Evolutionary conservation across 2,888 invertebrate species (phyloP), one percentile per base, ranked within the genome.

Genomic region (Agonopterix subpropinquella): DNA sequence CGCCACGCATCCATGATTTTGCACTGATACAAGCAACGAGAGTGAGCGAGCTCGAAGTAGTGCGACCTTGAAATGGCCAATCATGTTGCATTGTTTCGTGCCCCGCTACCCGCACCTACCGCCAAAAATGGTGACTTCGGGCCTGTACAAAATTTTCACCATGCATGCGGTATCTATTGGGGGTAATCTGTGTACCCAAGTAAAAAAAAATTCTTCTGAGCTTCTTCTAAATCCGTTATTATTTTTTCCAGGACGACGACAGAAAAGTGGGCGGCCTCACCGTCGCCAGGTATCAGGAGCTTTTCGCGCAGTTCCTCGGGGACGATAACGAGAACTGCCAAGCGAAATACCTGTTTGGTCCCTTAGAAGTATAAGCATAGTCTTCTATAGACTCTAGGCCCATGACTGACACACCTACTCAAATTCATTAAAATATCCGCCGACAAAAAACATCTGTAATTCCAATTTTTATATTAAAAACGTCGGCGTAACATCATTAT

Each of bases 271-370:
- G 95, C 28, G 95, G 95, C 4, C 82, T 96, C 44, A 94, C 93
- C 2, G 73, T 95, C 52, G 90, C 93, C 4, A 90, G 95, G 70
- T 96, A 95, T 72, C 94, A 95, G 74, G 95, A 95, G 73, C 88
- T 95, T 2, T 96, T 95, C 73, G 94, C 95, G 0, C 92, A 94
- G 76, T 95, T 94, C 83, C 89, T 95, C 53, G 94, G 95, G 18
- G 94, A 95, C 75, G 91, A 92, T 39, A 92, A 91, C 58, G 94
- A 94, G 50, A 90, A 92, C 61, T 92, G 92, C 67, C 90, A 92
- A 53, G 94, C 94, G 41, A 92, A 93, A 47, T 92, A 94, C 65
- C 89, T 96, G 11, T 96, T 96, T 74, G 95, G 95, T 43, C 95
- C 95, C 41, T 82, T 96, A 62, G 90, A 85, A 62, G 57, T 81